Evolutionary conservation across 2,888 invertebrate species (phyloP), one percentile per base, ranked within the genome.

Genomic region (Volucella inflata): DNA sequence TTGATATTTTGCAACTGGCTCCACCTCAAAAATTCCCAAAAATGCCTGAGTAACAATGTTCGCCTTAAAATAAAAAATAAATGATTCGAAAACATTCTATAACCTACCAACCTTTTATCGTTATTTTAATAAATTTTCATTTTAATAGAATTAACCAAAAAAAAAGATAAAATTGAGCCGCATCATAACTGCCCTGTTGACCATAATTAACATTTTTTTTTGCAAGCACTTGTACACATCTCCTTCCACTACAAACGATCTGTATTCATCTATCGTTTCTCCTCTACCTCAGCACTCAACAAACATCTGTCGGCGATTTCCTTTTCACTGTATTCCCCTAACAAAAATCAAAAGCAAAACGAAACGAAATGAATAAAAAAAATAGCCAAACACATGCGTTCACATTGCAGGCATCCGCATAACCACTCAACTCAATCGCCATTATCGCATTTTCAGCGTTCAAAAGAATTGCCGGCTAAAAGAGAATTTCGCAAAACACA

Each of bases 401-500:
- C 42, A 48, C 1, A 6, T 8, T 64, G 40, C 30, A 16, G 16
- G 12, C 36, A 38, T 11, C 30, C 11, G 2, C 16, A 42, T 36
- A 36, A 11, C 11, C 55, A 46, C 46, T 21, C 65, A 59, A 40
- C 65, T 14, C 40, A 42, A 59, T 11, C 64, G 10, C 50, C 64
- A 38, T 53, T 16, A 36, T 36, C 53, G 30, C 64, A 50, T 36
- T 44, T 71, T 76, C 57, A 48, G 8, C 17, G 12, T 21, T 48
- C 14, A 21, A 4, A 4, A 59, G 70, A 75, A 71, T 44, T 40
- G 38, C 80, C 84, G 84, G 84, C 75, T 12, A 84, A 84, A 84
- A 71, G 59, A 53, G 70, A 74, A 84, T 75, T 84, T 84, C 30
- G 84, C 84, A 62, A 57, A 64, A 36, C 14, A 16, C 64, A 65